Conservation (phyloP, 2,113 vertebrate species). For the Gavialis gangeticus region DNA sequence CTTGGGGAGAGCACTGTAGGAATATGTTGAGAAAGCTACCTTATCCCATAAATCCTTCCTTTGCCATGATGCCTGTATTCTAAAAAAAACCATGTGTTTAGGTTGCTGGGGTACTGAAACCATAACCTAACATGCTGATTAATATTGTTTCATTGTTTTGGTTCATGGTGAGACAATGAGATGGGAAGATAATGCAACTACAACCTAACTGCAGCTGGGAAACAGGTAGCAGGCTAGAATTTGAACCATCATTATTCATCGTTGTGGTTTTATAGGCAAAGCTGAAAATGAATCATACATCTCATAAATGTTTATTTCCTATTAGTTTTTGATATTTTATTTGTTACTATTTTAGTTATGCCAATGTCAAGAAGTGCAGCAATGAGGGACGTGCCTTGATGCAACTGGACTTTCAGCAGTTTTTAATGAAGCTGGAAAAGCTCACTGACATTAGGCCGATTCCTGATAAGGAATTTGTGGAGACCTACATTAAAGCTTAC, state of each 20-base stretch:
- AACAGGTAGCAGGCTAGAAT: background rate
- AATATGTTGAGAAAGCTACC: background rate
- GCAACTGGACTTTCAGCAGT: slow-evolving; percentile 99
- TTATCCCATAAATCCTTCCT: background rate
- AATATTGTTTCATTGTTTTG: background rate
- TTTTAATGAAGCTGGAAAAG: slow-evolving; percentile 98
- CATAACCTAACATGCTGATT: accelerated
- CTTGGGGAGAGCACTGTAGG: background rate
- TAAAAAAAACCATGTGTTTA: background rate
- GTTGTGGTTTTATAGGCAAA: background rate
- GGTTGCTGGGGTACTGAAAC: background rate
- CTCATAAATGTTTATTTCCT: background rate
- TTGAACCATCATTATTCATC: background rate
- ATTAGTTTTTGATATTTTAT: background rate
- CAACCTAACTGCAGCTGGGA: background rate
- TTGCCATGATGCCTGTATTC: background rate
- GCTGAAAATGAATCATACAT: background rate
- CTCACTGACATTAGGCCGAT: slow-evolving; percentile 97
- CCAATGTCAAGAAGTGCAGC: slow-evolving; percentile 98
- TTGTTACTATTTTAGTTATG: slow-evolving; percentile 83
- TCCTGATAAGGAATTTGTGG: slow-evolving; percentile 98
- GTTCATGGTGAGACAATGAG: background rate
- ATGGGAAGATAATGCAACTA: background rate
- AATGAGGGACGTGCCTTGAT: slow-evolving; percentile 98
- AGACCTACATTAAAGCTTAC: slow-evolving; percentile 98